Evolutionary conservation across 2,888 invertebrate genomes (phyloP).

Genomic region (Synanthedon myopaeformis): DNA sequence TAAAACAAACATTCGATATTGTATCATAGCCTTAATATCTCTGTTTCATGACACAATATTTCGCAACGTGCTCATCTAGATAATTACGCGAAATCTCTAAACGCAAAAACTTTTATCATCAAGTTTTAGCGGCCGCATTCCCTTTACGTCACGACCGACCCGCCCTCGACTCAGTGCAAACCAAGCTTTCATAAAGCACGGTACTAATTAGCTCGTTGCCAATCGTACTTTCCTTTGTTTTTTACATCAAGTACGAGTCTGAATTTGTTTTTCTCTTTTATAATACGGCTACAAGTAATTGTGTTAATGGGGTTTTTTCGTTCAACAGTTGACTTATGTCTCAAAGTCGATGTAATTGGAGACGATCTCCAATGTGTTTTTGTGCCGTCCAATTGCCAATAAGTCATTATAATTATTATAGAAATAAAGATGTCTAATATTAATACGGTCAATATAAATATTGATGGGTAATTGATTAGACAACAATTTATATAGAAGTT

Average conservation of each 20-base stretch:
- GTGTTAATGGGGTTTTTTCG: too few relatives aligned
- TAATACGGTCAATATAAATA: too few relatives aligned
- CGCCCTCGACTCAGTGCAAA: conserved; percentile 3
- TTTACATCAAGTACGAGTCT: background rate
- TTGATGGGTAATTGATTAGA: too few relatives aligned
- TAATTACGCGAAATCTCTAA: conserved; percentile 6
- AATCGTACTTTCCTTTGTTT: conserved; percentile 26
- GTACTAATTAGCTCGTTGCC: conserved; percentile 31
- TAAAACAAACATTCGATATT: too few relatives aligned
- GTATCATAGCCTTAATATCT: background rate
- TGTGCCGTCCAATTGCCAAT: too few relatives aligned
- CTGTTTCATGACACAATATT: background rate
- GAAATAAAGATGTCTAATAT: too few relatives aligned
- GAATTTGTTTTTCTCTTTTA: conserved; percentile 19
- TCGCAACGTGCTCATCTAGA: conserved; percentile 2
- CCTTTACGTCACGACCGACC: background rate
- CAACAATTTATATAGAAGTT: too few relatives aligned
- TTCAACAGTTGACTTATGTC: too few relatives aligned
- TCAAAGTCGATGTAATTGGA: too few relatives aligned
- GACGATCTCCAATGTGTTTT: too few relatives aligned
- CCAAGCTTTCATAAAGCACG: conserved; percentile 15
- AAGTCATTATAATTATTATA: too few relatives aligned
- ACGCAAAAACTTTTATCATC: conserved; percentile 8
- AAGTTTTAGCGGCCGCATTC: conserved; percentile 10
- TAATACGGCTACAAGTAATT: conserved; percentile 4